Evolutionary conservation across 2,113 vertebrate genomes (phyloP).

Genomic region (Agelaius phoeniceus): DNA sequence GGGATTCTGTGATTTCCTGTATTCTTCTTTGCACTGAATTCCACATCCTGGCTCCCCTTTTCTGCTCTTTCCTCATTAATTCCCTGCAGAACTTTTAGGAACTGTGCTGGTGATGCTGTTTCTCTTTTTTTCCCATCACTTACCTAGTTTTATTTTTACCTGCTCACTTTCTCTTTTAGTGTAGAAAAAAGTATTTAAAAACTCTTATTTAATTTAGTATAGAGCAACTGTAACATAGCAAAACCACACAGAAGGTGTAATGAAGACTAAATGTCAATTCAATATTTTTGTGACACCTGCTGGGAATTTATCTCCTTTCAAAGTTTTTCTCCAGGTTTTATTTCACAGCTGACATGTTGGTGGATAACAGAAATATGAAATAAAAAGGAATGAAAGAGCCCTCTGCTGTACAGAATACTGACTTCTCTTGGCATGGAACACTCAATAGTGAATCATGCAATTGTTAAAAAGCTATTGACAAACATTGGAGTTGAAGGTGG

Average conservation of each 20-base stretch:
- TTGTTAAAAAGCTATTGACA: slow-evolving; percentile 19
- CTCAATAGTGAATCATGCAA: background rate
- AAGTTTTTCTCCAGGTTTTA: background rate
- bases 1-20: background rate
- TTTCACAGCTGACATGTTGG: background rate
- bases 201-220: background rate
- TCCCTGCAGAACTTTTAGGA: background rate
- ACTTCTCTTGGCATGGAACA: background rate
- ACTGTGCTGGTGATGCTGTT: background rate
- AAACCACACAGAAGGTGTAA: background rate
- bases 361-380: background rate
- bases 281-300: background rate
- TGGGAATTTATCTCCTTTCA: background rate
- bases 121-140: background rate
- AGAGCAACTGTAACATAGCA: background rate
- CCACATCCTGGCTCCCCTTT: background rate
- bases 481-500: background rate
- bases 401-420: background rate
- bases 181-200: background rate
- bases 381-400: background rate
- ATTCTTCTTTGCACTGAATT: background rate
- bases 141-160: background rate
- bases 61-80: background rate
- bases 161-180: background rate
- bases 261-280: background rate